Evolutionary conservation across 2,888 invertebrate genomes (phyloP), one percentile per base, ranked within the genome.

Genomic region (Barypeithes pellucidus): DNA sequence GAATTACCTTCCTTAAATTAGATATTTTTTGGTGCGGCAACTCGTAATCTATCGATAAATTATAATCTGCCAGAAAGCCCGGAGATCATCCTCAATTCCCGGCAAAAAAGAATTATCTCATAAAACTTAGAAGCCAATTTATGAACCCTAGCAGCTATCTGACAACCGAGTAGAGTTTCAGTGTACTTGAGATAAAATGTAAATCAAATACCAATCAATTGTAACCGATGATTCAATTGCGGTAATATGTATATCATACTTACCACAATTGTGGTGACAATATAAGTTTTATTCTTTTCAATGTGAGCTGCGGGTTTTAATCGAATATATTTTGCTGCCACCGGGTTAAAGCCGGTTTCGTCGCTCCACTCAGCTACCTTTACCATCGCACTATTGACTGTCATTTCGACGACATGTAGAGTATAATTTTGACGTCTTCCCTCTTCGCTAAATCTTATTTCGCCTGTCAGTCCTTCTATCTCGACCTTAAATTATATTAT

Each of bases 321-420:
- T 73, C 94, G 89, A 36, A 92, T 90, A 81, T 93, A 93, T 85
- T 94, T 95, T 5, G 94, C 91, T 3, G 94, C 91, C 24, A 92
- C 89, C 0, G 94, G 89, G 75, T 90, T 91, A 78, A 96, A 90
- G 3, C 95, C 95, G 18, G 89, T 89, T 77, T 91, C 91, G 80
- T 96, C 95, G 16, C 92, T 93, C 96, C 96, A 96, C 82, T 95
- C 94, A 18, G 95, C 96, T 7, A 96, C 94, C 90, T 96, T 95
- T 16, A 96, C 92, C 93, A 96, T 94, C 29, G 95, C 95, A 82
- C 96, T 95, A 82, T 96, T 95, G 69, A 96, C 94, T 3, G 97
- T 96, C 95, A 97, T 95, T 87, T 97, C 95, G 62, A 97, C 94
- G 73, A 96, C 94, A 84, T 96, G 94, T 77, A 97, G 88, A 0